Base-by-base conservation (phyloP, 2,797 vertebrate species). In the Pantherophis alleghaniensis region DNA sequence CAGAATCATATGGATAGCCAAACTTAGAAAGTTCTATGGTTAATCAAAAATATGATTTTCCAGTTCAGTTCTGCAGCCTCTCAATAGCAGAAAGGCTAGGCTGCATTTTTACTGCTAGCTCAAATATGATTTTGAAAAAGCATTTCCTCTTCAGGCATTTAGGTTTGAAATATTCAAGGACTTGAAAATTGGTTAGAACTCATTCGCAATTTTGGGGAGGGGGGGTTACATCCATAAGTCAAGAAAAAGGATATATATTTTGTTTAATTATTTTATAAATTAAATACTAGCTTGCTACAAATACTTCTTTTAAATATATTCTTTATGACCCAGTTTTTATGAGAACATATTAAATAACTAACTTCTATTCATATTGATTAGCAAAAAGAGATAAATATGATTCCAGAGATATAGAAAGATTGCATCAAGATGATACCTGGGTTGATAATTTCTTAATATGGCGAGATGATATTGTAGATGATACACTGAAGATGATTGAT, bases 401-500 rank as follows among this genome's bases (percentile, higher is more conserved):
- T 97, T 93, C 98, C 93, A 98, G 99, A 97, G 99, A 99, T 93
- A 96, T 99, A 97, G 99, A 99, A 92, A 98, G 98, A 95, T 97
- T 99, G 87, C 97, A 98, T 55, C 98, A 97, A 79, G 99, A 99
- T 74, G 98, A 99, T 94, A 95, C 96, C 74, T 97, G 98, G 98
- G 97, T 99, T 95, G 98, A 98, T 92, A 96, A 98, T 90, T 99
- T 98, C 95, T 98, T 99, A 90, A 74, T 96, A 28, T 99, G 99
- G 99, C 98, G 98, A 95, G 95, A 98, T 0, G 97, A 98, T 95
- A 96, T 98, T 28, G 94, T 99, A 47, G 99, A 99, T 2, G 99
- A 99, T 86, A 96, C 99, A 2, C 95, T 99, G 95, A 99, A 99
- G 97, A 99, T 99, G 99, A 99, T 99, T 10, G 99, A 99, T 96